Conservation (phyloP, 2,113 vertebrate genomes). For the Lethenteron camtschaticum region DNA sequence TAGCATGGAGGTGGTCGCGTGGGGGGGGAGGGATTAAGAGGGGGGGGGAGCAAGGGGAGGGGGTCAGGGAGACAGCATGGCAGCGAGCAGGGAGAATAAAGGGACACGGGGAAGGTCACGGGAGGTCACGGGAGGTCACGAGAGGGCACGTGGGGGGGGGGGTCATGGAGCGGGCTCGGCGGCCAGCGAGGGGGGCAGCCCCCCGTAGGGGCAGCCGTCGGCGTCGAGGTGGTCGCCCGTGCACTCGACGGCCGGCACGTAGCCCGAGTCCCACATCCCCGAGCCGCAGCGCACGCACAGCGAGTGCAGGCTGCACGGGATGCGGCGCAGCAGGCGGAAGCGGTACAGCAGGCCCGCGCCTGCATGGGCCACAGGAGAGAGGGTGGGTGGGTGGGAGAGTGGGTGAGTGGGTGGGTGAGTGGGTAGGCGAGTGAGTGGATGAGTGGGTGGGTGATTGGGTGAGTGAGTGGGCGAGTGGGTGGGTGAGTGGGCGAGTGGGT, state of each 20-base stretch:
- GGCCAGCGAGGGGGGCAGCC: constrained; percentile 13
- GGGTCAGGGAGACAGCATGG: not conserved
- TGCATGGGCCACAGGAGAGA: constrained; percentile 16
- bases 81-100: not conserved
- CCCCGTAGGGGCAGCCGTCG: constrained; percentile 68
- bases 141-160: not conserved
- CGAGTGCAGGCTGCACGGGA: constrained; percentile 81
- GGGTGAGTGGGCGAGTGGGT: too few species aligned
- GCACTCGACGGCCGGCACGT: constrained; percentile 76
- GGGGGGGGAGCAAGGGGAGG: not conserved
- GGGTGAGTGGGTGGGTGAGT: not conserved
- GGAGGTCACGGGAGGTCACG: not conserved
- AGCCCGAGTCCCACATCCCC: constrained; percentile 94
- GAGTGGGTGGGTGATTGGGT: too few species aligned
- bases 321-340: constrained; percentile 65
- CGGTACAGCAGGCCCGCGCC: constrained; percentile 89
- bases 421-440: not conserved
- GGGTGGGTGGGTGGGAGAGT: not conserved
- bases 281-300: constrained; percentile 72
- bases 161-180: not conserved
- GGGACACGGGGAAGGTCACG: not conserved
- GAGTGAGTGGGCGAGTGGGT: too few species aligned
- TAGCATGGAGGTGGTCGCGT: not conserved
- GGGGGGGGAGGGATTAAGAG: not conserved
- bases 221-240: constrained; percentile 53